Evolutionary conservation across 23 tunicate genomes (phyloP), one percentile per base, ranked within the genome.

Genomic region (Trididemnum miniatum): DNA sequence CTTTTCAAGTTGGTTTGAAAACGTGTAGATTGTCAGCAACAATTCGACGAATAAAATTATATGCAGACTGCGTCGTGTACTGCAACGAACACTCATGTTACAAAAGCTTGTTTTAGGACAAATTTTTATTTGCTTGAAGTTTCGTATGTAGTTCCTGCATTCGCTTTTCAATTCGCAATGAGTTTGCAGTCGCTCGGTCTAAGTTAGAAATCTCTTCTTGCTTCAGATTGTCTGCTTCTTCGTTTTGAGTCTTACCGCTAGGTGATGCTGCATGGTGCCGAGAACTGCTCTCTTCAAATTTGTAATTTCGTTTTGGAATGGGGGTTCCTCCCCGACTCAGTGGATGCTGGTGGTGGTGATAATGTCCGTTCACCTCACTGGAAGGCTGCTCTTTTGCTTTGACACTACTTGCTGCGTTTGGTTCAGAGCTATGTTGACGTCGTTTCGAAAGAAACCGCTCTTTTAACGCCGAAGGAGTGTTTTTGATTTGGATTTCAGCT

Each of bases 401-500:
- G n/a, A n/a, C n/a, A 44, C 34, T 36, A 20, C 83, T 34, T 5
- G 30, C 5, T 5, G 71, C 5, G 28, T 62, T 62, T 7, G 54
- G 15, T 15, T 44, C 54, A 0, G 79, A 23, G 9, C 75, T 38
- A 15, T 84, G 80, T 28, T 65, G 81, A 29, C 52, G 62, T 82
- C 90, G 39, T n/a, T 76, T 59, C 63, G 82, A 77, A 65, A 91
- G 35, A 35, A 91, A 91, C 26, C 90, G 71, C 44, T 89, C 88
- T 59, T 91, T 91, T 64, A 91, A 67, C 0, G 90, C 90, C 0
- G 97, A 91, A 0, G 97, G 97, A 26, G 97, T 72, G 67, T 65
- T 82, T 34, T 64, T 80, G 35, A 91, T 52, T 60, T 72, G 77
- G 1, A 91, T 76, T 27, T 86, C 87, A 22, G 86, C 77, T 34